phyloP scores from a whole-genome alignment of 2,888 invertebrate species.

The Acleris literana region DNA sequence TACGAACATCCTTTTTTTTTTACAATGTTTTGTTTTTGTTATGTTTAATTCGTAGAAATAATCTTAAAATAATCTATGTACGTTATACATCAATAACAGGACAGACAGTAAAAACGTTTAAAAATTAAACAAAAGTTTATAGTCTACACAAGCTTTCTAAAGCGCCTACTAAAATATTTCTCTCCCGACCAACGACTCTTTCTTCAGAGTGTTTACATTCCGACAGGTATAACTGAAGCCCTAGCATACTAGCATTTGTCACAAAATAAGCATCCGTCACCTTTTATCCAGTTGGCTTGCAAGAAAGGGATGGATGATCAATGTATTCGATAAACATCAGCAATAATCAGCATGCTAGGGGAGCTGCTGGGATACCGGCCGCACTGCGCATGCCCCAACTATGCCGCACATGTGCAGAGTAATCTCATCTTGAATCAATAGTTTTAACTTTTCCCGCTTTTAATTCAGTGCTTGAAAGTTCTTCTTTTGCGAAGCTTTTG shows the following conservation, averaged over 20 bases:
- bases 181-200: slow-evolving; percentile 14
- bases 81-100: too few relatives aligned
- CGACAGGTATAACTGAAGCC: slow-evolving; percentile 25
- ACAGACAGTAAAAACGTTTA: too few relatives aligned
- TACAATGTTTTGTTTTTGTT: too few relatives aligned
- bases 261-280: not conserved
- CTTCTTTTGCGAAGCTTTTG: slow-evolving; percentile 37
- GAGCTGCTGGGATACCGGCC: slow-evolving; percentile 14
- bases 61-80: too few relatives aligned
- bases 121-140: too few relatives aligned
- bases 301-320: not conserved
- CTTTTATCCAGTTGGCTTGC: not conserved
- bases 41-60: too few relatives aligned
- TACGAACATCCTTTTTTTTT: too few relatives aligned
- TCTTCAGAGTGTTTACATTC: slow-evolving; percentile 34
- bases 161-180: slow-evolving; percentile 34
- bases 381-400: slow-evolving; percentile 48
- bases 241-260: not conserved
- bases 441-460: slow-evolving; percentile 53
- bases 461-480: slow-evolving; percentile 38
- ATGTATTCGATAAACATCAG: not conserved
- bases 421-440: slow-evolving; percentile 52
- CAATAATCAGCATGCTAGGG: not conserved
- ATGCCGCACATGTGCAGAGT: slow-evolving; percentile 49
- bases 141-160: slow-evolving; percentile 16